phyloP scores from a whole-genome alignment of 2,797 vertebrate species.

The Crocodylus rhombifer region DNA sequence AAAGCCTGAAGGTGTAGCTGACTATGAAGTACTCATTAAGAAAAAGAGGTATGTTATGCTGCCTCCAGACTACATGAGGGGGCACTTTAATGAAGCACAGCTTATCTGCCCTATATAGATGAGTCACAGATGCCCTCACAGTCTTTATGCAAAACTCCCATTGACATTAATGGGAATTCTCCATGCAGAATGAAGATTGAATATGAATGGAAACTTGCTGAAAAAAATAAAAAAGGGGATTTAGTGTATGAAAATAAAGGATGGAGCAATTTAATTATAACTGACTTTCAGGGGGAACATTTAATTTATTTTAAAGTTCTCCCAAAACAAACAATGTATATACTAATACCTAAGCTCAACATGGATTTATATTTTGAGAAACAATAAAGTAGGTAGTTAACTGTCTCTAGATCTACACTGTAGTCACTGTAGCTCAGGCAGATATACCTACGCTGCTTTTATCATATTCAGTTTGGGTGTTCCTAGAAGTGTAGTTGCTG shows the following conservation, averaged over 20 bases:
- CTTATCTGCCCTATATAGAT: neutral
- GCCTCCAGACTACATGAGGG: no score
- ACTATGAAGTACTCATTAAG: no score
- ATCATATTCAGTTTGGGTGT: neutral
- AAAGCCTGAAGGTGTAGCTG: neutral
- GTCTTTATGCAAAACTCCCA: constrained; percentile 2
- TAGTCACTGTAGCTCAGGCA: neutral
- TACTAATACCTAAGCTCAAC: neutral
- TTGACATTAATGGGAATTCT: neutral
- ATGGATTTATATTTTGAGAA: neutral
- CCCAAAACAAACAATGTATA: neutral
- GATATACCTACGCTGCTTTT: neutral
- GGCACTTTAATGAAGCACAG: neutral
- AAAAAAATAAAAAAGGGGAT: neutral
- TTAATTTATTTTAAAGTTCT: neutral
- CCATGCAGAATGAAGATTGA: neutral
- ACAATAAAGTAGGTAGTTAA: neutral
- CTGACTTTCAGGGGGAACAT: neutral
- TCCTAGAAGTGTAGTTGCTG: neutral
- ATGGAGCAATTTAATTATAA: neutral
- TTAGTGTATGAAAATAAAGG: neutral
- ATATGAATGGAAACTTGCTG: neutral
- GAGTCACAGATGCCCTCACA: neutral
- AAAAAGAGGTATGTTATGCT: no score
- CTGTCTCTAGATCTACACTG: neutral